phyloP scores from a whole-genome alignment of 2,797 vertebrate species.

The Helarctos malayanus region DNA sequence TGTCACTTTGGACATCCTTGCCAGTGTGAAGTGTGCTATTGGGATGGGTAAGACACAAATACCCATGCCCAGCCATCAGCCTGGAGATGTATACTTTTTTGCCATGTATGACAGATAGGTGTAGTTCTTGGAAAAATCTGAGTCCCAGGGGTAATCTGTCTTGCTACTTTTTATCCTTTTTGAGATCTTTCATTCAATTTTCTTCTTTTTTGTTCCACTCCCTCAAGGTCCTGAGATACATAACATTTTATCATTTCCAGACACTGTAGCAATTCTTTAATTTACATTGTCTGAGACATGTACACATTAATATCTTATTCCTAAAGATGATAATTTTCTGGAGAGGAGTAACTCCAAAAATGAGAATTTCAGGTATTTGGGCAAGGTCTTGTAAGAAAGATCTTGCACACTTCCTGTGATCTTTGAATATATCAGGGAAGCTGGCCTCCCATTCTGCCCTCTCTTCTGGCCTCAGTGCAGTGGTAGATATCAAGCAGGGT shows the following conservation, averaged over 20 bases:
- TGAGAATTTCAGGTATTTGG: background rate
- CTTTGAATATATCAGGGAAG: background rate
- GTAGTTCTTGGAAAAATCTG: background rate
- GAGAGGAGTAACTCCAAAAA: background rate
- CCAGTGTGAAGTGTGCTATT: background rate
- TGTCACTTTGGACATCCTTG: background rate
- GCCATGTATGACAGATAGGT: background rate
- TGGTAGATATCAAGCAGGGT: background rate
- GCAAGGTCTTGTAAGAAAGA: background rate
- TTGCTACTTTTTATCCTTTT: background rate
- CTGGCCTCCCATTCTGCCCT: background rate
- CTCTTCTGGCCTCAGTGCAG: background rate
- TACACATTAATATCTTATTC: background rate
- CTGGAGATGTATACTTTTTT: background rate
- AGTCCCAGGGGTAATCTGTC: background rate
- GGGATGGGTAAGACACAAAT: background rate
- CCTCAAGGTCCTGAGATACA: background rate
- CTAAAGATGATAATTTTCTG: constrained; percentile 3
- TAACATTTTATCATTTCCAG: background rate
- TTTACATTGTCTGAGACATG: background rate
- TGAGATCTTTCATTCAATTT: background rate
- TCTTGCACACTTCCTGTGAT: background rate
- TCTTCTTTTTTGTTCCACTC: background rate
- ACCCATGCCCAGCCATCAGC: background rate
- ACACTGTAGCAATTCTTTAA: background rate